A percentile compares a stretch with the other conserved stretches of the same genome.
Evolutionary conservation across 92 coral and sea anemone species (phyloP).

Genomic region (Porites evermanni): DNA sequence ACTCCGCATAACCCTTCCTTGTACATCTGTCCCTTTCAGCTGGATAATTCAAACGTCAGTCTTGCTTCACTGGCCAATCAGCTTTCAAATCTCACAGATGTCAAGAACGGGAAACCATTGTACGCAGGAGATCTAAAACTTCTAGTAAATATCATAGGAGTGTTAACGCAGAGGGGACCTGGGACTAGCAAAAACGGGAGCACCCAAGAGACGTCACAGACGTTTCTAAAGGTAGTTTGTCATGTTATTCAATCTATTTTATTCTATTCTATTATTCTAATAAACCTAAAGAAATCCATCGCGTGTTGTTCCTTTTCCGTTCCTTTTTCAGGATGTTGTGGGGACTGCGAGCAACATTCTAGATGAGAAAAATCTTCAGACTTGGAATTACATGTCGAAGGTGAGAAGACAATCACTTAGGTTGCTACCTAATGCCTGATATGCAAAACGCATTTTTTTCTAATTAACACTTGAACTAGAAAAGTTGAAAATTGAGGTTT

Average conservation of each 20-base stretch:
- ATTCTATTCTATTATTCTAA: not conserved
- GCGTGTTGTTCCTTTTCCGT: not conserved
- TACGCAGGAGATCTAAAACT: slow-evolving; percentile 83
- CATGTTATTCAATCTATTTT: not conserved
- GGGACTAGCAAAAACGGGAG: slow-evolving; percentile 8
- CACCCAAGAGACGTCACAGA: slow-evolving; percentile 8
- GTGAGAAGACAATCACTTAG: slow-evolving; percentile 13
- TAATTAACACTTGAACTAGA: too few relatives aligned
- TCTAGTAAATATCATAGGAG: slow-evolving; percentile 71
- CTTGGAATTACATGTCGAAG: slow-evolving; percentile 81
- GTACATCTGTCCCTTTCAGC: slow-evolving; percentile 20
- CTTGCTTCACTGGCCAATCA: slow-evolving; percentile 63
- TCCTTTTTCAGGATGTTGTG: slow-evolving; percentile 53
- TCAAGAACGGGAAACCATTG: slow-evolving; percentile 46
- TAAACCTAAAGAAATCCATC: too few relatives aligned
- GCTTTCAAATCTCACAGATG: slow-evolving; percentile 73
- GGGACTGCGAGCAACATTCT: slow-evolving; percentile 81
- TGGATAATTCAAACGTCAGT: slow-evolving; percentile 53
- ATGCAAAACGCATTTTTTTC: too few relatives aligned
- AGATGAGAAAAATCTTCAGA: slow-evolving; percentile 48
- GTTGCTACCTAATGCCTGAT: not conserved
- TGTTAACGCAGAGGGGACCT: slow-evolving; percentile 57
- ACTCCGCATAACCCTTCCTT: not conserved
- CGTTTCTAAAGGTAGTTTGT: slow-evolving; percentile 37
- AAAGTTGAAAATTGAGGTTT: too few relatives aligned